Percentiles rank a stretch among this genome's conserved stretches.
Evolutionary conservation across 2,888 invertebrate species (phyloP).

Genomic region (Parnassius mnemosyne): DNA sequence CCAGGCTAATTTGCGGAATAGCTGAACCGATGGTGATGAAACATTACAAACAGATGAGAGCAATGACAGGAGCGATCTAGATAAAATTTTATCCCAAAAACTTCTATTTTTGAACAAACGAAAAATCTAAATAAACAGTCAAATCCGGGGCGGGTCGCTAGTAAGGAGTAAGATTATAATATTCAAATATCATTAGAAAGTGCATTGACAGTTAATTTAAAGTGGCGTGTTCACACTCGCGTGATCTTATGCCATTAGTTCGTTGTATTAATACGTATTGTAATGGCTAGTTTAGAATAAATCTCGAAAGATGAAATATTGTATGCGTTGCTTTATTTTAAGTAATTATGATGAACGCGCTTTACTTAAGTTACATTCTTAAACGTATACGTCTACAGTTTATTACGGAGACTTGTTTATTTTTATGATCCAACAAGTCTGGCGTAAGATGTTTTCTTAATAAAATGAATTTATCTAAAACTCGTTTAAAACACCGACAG

Average conservation of each 20-base stretch:
- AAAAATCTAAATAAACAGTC: too few species aligned
- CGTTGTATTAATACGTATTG: conserved; percentile 19
- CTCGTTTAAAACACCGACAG: conserved; percentile 17
- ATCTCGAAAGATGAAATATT: conserved; percentile 26
- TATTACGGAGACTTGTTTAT: conserved; percentile 15
- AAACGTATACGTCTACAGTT: conserved; percentile 10
- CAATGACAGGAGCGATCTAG: too few species aligned
- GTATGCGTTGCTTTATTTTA: conserved; percentile 20
- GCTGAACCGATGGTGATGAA: too few species aligned
- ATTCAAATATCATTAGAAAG: conserved; percentile 38
- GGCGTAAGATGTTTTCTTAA: conserved; percentile 17
- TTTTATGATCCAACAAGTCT: conserved; percentile 20
- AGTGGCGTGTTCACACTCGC: conserved; percentile 29
- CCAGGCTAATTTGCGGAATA: too few species aligned
- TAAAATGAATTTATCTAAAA: conserved; percentile 4
- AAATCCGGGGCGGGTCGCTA: neutral
- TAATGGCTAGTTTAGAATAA: conserved; percentile 28
- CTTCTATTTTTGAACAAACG: too few species aligned
- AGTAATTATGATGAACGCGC: conserved; percentile 21
- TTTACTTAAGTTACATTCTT: conserved; percentile 3
- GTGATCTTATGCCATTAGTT: conserved; percentile 31
- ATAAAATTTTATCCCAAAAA: too few species aligned
- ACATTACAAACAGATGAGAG: too few species aligned
- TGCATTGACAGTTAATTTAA: conserved; percentile 19
- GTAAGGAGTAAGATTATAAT: conserved; percentile 33